Base-by-base conservation (phyloP, 2,888 invertebrate species). In the Isotomurus palustris region DNA sequence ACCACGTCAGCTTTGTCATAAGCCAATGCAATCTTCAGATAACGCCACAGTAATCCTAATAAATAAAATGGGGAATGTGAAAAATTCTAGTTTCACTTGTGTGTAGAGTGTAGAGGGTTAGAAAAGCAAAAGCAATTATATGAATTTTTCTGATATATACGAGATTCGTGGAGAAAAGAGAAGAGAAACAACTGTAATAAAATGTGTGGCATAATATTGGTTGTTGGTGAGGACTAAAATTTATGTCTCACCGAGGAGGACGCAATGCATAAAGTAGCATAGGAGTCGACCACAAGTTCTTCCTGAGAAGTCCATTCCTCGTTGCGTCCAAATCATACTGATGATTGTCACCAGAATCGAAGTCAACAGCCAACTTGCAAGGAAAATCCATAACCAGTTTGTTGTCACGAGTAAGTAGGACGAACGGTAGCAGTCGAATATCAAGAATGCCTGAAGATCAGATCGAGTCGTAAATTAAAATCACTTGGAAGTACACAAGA, bases 181-280 rank as follows among this genome's bases (percentile, higher is more conserved):
- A n/a, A n/a, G n/a, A n/a, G n/a, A n/a, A n/a, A n/a, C n/a, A n/a
- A n/a, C n/a, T n/a, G n/a, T n/a, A n/a, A n/a, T n/a, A n/a, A n/a
- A n/a, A n/a, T n/a, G n/a, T n/a, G n/a, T n/a, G n/a, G n/a, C n/a
- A n/a, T n/a, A n/a, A n/a, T n/a, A n/a, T n/a, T n/a, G n/a, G n/a
- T n/a, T n/a, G n/a, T n/a, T n/a, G n/a, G n/a, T n/a, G n/a, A n/a
- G n/a, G n/a, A n/a, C 10, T 40, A n/a, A 6, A 10, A 10, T n/a
- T 40, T 40, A 6, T n/a, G 6, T n/a, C 53, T 63, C 64, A 66
- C 70, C 71, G 47, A 71, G 55, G 35, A 68, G 58, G 48, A 66
- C 58, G 35, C 66, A 67, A 62, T 72, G 72, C 69, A 72, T 68
- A 50, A 70, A 62, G 59, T 72, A 72, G 63, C 72, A 72, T 28